Conservation (phyloP, 2,797 vertebrate species). For the Sitta carolinensis region DNA sequence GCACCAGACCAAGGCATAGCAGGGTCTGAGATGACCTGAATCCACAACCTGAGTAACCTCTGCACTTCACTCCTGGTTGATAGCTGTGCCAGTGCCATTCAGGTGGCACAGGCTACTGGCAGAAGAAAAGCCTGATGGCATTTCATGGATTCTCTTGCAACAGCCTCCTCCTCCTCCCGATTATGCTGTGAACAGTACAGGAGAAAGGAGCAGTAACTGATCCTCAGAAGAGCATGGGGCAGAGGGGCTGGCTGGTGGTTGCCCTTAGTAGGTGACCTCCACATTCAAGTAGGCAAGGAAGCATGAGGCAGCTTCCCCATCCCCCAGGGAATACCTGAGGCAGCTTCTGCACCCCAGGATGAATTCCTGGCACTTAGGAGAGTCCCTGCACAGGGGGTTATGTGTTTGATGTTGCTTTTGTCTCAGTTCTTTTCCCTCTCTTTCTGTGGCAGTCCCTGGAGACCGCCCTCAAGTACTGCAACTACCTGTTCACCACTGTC, state of each 20-base stretch:
- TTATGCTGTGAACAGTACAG: background rate
- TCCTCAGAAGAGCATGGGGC: background rate
- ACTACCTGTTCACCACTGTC: slow-evolving; percentile 96
- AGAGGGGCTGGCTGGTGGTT: background rate
- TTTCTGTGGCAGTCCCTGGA: slow-evolving; percentile 85
- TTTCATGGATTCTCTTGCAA: background rate
- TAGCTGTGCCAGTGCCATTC: background rate
- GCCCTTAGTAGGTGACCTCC: background rate
- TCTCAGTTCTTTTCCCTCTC: background rate
- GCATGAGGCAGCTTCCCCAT: background rate
- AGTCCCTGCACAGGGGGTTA: accelerated
- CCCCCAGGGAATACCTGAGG: background rate
- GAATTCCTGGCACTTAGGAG: background rate
- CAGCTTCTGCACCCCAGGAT: background rate
- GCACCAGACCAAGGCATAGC: background rate
- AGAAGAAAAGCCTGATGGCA: background rate
- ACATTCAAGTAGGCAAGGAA: background rate
- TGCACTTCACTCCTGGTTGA: background rate
- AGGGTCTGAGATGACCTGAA: background rate
- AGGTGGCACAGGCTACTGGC: background rate
- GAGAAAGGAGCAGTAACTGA: background rate
- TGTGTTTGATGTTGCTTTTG: background rate
- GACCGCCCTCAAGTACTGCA: slow-evolving; percentile 91
- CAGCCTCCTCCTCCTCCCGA: background rate
- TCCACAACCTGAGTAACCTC: background rate